Evolutionary conservation across 2,888 invertebrate species (phyloP).

Genomic region (Norana najaformis): DNA sequence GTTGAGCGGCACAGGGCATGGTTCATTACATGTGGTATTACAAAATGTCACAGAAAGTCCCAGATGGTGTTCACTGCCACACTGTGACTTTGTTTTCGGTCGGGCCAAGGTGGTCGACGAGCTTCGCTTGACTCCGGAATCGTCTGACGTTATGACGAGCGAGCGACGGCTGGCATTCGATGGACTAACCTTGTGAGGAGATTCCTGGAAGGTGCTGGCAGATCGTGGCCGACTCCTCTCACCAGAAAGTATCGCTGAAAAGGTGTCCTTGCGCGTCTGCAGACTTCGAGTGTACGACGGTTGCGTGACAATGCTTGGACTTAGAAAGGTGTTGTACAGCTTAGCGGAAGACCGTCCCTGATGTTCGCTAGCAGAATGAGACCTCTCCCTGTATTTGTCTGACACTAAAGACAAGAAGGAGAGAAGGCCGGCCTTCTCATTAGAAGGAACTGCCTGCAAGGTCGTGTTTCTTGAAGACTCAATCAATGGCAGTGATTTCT

Average conservation of each 20-base stretch:
- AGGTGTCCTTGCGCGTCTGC: background rate
- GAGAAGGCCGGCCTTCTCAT: background rate
- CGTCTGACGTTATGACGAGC: background rate
- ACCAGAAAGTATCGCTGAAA: background rate
- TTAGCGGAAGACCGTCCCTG: background rate
- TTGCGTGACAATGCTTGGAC: conserved; percentile 7
- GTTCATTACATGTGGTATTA: background rate
- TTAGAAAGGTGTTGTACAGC: conserved; percentile 1
- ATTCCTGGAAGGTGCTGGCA: conserved; percentile 14
- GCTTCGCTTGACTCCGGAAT: background rate
- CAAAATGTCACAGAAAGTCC: conserved; percentile 32
- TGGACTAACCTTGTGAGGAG: background rate
- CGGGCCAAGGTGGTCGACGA: background rate
- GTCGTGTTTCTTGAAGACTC: background rate
- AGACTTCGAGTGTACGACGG: conserved; percentile 14
- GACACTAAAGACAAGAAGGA: background rate
- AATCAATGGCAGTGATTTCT: conserved; percentile 9
- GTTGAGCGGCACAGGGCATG: background rate
- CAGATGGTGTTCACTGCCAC: conserved; percentile 28
- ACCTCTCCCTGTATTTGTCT: conserved; percentile 8
- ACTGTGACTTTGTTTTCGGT: background rate
- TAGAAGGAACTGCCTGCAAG: background rate
- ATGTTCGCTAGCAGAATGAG: conserved; percentile 15
- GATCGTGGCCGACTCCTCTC: background rate
- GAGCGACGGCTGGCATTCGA: background rate